These are phyloP conservation scores for Carpatolechia fugitivella DNA, from an alignment of 2,888 invertebrate genomes.

Conservation along the genomic window DNA sequence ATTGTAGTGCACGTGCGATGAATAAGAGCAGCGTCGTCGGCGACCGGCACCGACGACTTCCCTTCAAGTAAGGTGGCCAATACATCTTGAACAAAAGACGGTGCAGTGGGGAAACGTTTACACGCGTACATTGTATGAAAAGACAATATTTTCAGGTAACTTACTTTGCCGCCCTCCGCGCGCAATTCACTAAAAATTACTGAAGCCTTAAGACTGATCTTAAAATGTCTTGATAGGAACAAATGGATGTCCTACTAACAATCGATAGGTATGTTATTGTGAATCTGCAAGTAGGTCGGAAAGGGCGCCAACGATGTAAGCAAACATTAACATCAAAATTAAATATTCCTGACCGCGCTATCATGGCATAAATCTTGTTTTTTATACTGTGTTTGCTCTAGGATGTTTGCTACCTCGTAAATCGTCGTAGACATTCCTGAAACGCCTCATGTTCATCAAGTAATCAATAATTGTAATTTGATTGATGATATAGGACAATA, in stretches of 20 bases:
- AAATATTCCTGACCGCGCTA: constrained; percentile 11
- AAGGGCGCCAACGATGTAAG: constrained; percentile 13
- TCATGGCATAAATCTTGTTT: constrained; percentile 6
- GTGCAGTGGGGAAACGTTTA: no score
- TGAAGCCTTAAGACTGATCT: no score
- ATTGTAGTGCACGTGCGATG: constrained; percentile 38
- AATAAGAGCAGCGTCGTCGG: constrained; percentile 24
- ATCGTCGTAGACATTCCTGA: constrained; percentile 47
- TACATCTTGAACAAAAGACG: no score
- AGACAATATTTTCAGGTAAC: no score
- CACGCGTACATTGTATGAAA: no score
- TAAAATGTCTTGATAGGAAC: no score
- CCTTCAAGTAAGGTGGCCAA: no score
- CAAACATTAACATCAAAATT: constrained; percentile 2
- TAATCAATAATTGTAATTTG: constrained; percentile 38
- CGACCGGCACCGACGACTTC: background rate
- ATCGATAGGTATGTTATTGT: no score
- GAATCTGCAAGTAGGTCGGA: background rate
- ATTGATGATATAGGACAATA: constrained; percentile 25
- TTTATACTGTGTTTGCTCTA: constrained; percentile 21
- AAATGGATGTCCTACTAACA: no score
- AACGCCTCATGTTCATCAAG: constrained; percentile 46
- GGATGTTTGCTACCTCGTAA: constrained; percentile 25
- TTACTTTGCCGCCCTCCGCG: no score
- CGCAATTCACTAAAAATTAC: no score